Evolutionary conservation across 2,888 invertebrate genomes (phyloP).

Genomic region (Plemyria rubiginata): DNA sequence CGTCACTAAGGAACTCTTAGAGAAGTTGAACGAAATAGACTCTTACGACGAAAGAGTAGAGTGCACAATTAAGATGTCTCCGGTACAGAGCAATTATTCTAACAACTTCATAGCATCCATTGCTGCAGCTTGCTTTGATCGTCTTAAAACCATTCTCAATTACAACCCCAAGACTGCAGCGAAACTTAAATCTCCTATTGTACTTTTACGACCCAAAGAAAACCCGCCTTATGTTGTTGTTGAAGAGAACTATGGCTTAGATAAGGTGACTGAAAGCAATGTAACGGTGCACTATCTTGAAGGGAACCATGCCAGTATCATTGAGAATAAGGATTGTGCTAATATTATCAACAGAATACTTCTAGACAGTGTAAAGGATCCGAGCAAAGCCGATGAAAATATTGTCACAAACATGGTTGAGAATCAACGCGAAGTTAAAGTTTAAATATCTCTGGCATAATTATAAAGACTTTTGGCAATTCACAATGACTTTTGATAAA

Average conservation of each 20-base stretch:
- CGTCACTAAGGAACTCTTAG: constrained; percentile 61
- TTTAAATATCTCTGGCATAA: constrained; percentile 38
- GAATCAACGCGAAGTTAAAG: constrained; percentile 60
- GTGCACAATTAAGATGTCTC: constrained; percentile 66
- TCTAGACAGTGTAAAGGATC: constrained; percentile 50
- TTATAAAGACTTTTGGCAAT: background rate
- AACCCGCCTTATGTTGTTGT: constrained; percentile 76
- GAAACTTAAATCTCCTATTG: constrained; percentile 84
- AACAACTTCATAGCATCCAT: constrained; percentile 59
- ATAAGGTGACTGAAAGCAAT: constrained; percentile 82
- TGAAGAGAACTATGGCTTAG: constrained; percentile 88
- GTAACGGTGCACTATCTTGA: constrained; percentile 87
- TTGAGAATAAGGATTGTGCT: constrained; percentile 87
- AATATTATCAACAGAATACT: constrained; percentile 85
- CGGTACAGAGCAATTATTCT: constrained; percentile 70
- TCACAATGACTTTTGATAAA: constrained; percentile 21
- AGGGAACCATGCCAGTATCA: constrained; percentile 89
- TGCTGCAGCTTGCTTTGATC: constrained; percentile 68
- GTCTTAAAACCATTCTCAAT: constrained; percentile 81
- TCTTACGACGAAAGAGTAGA: constrained; percentile 85
- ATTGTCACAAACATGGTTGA: constrained; percentile 71
- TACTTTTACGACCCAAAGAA: constrained; percentile 87
- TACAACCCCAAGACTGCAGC: constrained; percentile 74
- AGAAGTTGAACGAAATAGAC: constrained; percentile 79
- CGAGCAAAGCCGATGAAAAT: constrained; percentile 59